Base-by-base conservation (phyloP, 2,888 invertebrate species). In the Torymus auratus region DNA sequence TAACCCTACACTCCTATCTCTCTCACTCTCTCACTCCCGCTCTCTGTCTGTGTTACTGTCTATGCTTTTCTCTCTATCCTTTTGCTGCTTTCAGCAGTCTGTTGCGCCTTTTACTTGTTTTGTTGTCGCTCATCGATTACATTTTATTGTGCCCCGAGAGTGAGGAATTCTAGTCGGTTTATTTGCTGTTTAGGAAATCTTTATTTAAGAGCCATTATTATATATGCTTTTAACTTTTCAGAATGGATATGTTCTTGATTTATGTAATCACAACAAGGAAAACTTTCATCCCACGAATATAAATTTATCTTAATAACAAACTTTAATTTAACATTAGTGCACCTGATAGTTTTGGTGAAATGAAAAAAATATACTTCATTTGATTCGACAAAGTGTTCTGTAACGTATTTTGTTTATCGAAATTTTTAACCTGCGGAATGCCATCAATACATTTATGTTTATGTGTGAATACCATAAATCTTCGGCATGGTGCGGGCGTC, bases 121-220 rank as follows among this genome's bases (percentile, higher is more conserved):
- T 75, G 65, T 76, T 80, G 75, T 80, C 67, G 76, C 60, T 76
- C 72, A 62, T 80, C 72, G 72, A 72, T 76, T 80, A 76, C 61
- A 72, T 71, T 80, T 80, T 68, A 72, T 76, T 76, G 62, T 71
- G 52, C 14, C 53, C 70, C 12, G 5, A 41, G 41, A 13, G 41
- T 41, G 58, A 62, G 53, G 28, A 60, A 55, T 73, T 28, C 56
- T 15, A 20, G 50, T 61, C 20, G 20, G 28, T 56, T 64, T 64
- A 41, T 73, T 62, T 62, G 55, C 41, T 41, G 41, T 41, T 41
- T 41, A 41, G 41, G 41, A 41, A 41, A 41, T 41, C 41, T 41
- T 41, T 41, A 60, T 12, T 60, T 41, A 41, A 41, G 41, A 41
- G 41, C 41, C 41, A 41, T 41, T 41, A 17, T n/a, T n/a, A n/a